phyloP scores from a whole-genome alignment of 2,113 vertebrate species.

The Scolopax mira region DNA sequence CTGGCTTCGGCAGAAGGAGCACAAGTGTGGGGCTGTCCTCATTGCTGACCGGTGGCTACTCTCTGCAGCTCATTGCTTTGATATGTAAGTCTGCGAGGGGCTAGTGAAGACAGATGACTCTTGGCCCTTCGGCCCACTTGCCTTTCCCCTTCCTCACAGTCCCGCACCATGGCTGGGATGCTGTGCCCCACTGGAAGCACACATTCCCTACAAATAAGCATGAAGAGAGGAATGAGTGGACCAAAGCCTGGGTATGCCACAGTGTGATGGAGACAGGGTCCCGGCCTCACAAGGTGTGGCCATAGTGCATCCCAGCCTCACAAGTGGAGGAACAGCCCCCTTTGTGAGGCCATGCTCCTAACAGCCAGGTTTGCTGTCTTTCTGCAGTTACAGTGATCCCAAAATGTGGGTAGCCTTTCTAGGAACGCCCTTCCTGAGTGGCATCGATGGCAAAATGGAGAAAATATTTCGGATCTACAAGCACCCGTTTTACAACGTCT shows the following conservation, averaged over 20 bases:
- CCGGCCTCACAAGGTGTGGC: not conserved
- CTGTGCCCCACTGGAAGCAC: not conserved
- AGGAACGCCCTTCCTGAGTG: constrained; percentile 84
- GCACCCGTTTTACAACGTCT: constrained; percentile 88
- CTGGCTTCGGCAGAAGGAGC: constrained; percentile 81
- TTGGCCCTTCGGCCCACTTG: not conserved
- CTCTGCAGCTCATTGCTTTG: constrained; percentile 92
- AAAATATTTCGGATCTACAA: constrained; percentile 84
- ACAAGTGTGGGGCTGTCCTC: constrained; percentile 90
- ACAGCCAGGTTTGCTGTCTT: constrained; percentile 18
- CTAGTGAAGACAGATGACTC: not conserved
- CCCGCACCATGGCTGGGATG: not conserved
- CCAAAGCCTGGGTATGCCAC: not conserved
- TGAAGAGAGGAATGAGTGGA: not conserved
- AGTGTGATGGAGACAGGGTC: not conserved
- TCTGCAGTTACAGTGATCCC: constrained; percentile 78
- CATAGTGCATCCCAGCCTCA: not conserved
- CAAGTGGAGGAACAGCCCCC: not conserved
- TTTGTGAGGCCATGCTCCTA: not conserved
- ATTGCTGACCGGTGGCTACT: constrained; percentile 89
- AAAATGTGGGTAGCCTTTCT: constrained; percentile 87
- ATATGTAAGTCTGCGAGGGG: constrained; percentile 66
- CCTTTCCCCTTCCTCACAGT: fast-evolving
- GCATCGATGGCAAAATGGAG: constrained; percentile 78
- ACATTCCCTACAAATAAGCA: not conserved